Evolutionary conservation across 2,888 invertebrate genomes (phyloP), one percentile per base, ranked within the genome.

Genomic region (Myopa tessellatipennis): DNA sequence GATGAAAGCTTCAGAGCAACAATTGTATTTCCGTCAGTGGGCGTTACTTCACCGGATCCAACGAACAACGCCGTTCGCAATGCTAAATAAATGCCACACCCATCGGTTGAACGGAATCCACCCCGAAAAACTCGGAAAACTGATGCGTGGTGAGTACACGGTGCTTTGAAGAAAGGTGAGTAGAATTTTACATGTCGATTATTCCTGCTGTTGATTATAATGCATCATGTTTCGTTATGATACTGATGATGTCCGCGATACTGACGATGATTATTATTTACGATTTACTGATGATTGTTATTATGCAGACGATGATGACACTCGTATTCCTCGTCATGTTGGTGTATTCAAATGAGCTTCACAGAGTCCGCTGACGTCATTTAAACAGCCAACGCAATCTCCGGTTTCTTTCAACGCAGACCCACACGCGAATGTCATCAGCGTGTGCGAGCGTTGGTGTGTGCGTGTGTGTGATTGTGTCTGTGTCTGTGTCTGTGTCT

Each of bases 1-100:
- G 70, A 80, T 81, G 80, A 81, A 78, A 77, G 76, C 80, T 80
- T 78, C 80, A 72, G 58, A 77, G 74, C 74, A 63, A 78, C 77
- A 81, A 80, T 82, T 80, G 78, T 81, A 80, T 81, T 80, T 81
- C 81, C 81, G 80, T 78, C 78, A 78, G 77, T 80, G 81, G 82
- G 82, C 81, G 82, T 79, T 67, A 26, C 63, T 79, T 78, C 68
- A 10, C 45, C 34, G n/a, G 50, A 55, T 38, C 60, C 60, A 60
- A 40, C 68, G 68, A 40, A 26, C 68, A 75, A 45, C 68, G 60
- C 68, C 60, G 55, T 68, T 68, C 65, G 70, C 50, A 75, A 50
- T 50, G 10, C 45, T 18, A 50, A 45, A 10, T 36, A 18, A 52
- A 34, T n/a, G 34, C 50, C 36, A 50, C 74, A 74, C 34, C 52